Evolutionary conservation across 2,113 vertebrate species (phyloP), one percentile per base, ranked within the genome.

Genomic region (Diglossa brunneiventris): DNA sequence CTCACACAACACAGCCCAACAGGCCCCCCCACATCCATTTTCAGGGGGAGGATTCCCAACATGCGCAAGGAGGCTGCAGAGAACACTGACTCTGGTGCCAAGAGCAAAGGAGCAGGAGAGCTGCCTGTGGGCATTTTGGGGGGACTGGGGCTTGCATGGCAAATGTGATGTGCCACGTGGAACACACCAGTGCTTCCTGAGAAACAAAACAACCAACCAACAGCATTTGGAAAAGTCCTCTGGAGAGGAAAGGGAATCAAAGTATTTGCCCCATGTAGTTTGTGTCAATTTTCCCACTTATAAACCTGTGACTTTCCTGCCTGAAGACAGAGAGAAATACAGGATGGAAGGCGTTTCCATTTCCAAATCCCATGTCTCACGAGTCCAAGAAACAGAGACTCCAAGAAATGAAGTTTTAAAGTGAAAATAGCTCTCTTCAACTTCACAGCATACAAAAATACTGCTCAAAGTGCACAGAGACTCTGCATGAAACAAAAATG

Each of bases 321-420:
- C 81, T 83, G 72, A 95, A 90, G 55, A 93, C 41, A 73, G 63
- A 74, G 33, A 66, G 88, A 81, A 88, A 78, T 52, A 87, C 13
- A 62, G 47, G n/a, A 58, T 68, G 73, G 84, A 95, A 94, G 56
- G 44, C 0, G 0, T 78, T 97, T 88, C 90, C 79, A 73, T 55
- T 27, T 24, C 68, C 83, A 95, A 81, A 94, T 74, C 56, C n/a
- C 33, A 31, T 0, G 3, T 76, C 76, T 92, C 91, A 42, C 0
- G 18, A 95, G 87, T 66, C 73, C 80, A 90, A 92, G 64, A 88
- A 91, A 73, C 9, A 64, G 70, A 73, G 27, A 61, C n/a, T 42
- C 12, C 67, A 85, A 92, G 68, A 92, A 96, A 86, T 56, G 39
- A 94, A 82, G 16, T 90, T 91, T 92, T 90, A 61, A 92, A 93